These are phyloP conservation scores for Amazona vittata DNA, from an alignment of 2,113 vertebrate species.

Conservation along the genomic window DNA sequence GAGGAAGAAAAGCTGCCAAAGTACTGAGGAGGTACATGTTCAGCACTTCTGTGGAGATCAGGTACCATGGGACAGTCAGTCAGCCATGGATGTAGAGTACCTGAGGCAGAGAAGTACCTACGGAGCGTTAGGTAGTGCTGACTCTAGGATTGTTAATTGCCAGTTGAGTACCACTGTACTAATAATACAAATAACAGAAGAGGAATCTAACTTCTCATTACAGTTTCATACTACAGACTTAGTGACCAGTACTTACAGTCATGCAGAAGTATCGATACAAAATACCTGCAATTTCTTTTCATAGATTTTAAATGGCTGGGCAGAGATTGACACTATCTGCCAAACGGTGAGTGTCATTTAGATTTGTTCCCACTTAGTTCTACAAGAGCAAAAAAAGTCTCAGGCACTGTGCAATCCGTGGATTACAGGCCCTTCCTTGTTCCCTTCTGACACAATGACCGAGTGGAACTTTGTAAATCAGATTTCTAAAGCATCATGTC, in stretches of 20 bases:
- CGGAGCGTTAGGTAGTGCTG: neutral
- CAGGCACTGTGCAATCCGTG: conserved; percentile 32
- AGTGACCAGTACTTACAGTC: conserved; percentile 38
- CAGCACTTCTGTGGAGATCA: conserved; percentile 25
- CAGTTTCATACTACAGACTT: conserved; percentile 15
- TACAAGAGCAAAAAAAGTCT: conserved; percentile 45
- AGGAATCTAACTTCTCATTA: conserved; percentile 38
- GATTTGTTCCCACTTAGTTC: conserved; percentile 40
- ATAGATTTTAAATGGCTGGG: conserved; percentile 31
- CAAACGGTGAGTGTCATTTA: conserved; percentile 15
- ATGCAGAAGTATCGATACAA: conserved; percentile 53
- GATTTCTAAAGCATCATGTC: conserved; percentile 36
- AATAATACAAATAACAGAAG: neutral
- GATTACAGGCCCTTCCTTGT: conserved; percentile 60
- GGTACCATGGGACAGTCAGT: neutral
- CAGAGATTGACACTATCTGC: conserved; percentile 53
- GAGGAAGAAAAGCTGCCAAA: conserved; percentile 51
- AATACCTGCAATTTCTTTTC: conserved; percentile 13
- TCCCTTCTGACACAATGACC: conserved; percentile 47
- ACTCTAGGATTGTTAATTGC: neutral
- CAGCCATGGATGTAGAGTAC: conserved; percentile 7
- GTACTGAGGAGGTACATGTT: neutral
- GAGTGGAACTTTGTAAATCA: conserved; percentile 30
- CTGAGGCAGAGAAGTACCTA: conserved; percentile 64
- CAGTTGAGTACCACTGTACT: conserved; percentile 45